phyloP scores from a whole-genome alignment of 1,140 invertebrate species.

The Manduca sexta region DNA sequence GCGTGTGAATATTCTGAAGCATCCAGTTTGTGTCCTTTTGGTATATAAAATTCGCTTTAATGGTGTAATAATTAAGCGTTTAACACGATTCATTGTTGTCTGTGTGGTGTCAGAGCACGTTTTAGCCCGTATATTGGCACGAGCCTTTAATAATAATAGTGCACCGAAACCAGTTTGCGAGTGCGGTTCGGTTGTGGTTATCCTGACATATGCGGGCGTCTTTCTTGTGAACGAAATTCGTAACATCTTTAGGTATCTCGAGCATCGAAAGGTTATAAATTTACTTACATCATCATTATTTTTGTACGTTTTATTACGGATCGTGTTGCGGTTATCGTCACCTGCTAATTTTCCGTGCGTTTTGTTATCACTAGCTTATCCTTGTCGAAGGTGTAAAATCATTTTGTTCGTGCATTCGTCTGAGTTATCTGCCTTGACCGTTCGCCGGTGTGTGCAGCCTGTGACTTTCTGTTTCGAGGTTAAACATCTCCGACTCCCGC shows the following conservation, averaged over 20 bases:
- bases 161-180: conserved; percentile 69
- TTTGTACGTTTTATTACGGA: conserved; percentile 10
- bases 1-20: conserved; percentile 48
- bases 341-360: conserved; percentile 1
- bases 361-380: not conserved
- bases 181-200: conserved; percentile 63
- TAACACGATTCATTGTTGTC: conserved; percentile 48
- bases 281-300: conserved; percentile 22
- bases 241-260: conserved; percentile 25
- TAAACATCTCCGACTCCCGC: conserved; percentile 29
- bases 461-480: conserved; percentile 61
- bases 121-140: conserved; percentile 64
- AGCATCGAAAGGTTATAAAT: conserved; percentile 11
- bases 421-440: conserved; percentile 56
- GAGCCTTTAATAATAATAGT: conserved; percentile 72
- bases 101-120: conserved; percentile 49
- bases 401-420: conserved; percentile 8
- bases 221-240: conserved; percentile 51
- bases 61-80: conserved; percentile 38
- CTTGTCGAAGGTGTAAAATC: not conserved
- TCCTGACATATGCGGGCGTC: conserved; percentile 62
- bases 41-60: conserved; percentile 49
- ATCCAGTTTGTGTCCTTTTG: conserved; percentile 68
- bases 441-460: conserved; percentile 32
- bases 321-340: not conserved